Base-by-base conservation (phyloP, 2,113 vertebrate species). In the Coreoperca whiteheadi region DNA sequence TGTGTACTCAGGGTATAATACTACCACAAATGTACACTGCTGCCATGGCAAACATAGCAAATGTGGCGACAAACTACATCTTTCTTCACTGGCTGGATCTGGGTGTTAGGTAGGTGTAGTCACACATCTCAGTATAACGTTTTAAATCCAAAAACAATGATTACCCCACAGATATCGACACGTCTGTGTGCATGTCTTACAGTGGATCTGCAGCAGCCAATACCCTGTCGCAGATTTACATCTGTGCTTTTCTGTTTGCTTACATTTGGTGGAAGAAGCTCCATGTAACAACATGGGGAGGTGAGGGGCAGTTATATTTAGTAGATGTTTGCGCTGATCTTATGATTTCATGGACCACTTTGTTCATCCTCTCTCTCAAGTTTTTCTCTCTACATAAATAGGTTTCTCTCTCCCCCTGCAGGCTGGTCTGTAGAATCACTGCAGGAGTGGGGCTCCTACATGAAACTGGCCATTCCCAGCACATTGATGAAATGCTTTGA, bases 171-270 rank as follows among this genome's bases (percentile, higher is more conserved):
- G 20, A 84, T 51, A 66, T 28, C 28, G 39, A n/a, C 20, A 7
- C n/a, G 4, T 50, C 48, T 54, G 41, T 79, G 14, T n/a, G 5
- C 16, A 3, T 82, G 67, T 74, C 25, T 88, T 76, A 6, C 91
- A 98, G 97, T 50, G 97, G 97, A 8, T 98, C 97, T 32, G 97
- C 97, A 32, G 97, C 95, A 87, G 97, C 97, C 64, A 97, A 97
- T 75, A 91, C 94, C 3, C 86, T 96, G 25, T 96, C 95, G 53
- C 96, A 97, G 90, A 94, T 97, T 74, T 94, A 94, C 57, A 93
- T 95, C 75, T 94, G 93, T 34, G 51, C 87, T n/a, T 89, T 96
- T 23, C 94, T 98, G n/a, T 92, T 97, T 88, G 86, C 94, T 18
- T 97, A 95, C 0, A 92, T 97, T 79, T 87, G 95, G 91, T 79